Evolutionary conservation across 2,888 invertebrate genomes (phyloP).

Genomic region (Ypsolopha sequella): DNA sequence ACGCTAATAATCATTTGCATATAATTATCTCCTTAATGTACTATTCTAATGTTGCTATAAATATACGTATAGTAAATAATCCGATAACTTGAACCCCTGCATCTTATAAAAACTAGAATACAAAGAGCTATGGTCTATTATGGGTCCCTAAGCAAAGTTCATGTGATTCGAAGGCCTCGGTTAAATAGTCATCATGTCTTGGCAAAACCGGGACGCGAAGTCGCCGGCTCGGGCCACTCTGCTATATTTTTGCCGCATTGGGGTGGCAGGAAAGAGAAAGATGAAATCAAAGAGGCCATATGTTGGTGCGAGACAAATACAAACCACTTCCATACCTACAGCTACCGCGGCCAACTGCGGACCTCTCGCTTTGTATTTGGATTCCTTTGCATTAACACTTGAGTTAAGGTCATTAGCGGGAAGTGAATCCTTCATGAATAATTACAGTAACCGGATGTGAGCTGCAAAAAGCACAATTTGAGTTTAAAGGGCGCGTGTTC

Average conservation of each 20-base stretch:
- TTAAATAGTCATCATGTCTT: constrained; percentile 13
- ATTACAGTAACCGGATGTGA: neutral
- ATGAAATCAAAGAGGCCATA: constrained; percentile 18
- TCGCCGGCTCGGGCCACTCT: constrained; percentile 22
- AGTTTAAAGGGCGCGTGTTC: neutral
- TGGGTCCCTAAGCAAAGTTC: no score
- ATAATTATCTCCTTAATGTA: neutral
- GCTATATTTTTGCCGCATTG: constrained; percentile 60
- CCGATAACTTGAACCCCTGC: neutral
- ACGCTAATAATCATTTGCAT: constrained; percentile 3
- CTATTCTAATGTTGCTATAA: neutral
- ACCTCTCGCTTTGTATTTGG: neutral
- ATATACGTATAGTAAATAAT: neutral
- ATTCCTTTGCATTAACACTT: neutral
- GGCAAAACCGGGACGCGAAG: constrained; percentile 34
- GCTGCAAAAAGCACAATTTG: neutral
- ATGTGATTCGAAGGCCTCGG: neutral
- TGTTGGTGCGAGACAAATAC: constrained; percentile 14
- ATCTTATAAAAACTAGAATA: neutral
- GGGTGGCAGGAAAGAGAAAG: constrained; percentile 33
- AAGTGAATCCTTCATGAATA: neutral
- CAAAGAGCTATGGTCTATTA: neutral
- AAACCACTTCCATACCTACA: neutral
- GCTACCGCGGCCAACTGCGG: neutral
- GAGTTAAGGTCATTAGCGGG: neutral